Evolutionary conservation across 2,113 vertebrate species (phyloP).

Genomic region (Orthonyx spaldingii): DNA sequence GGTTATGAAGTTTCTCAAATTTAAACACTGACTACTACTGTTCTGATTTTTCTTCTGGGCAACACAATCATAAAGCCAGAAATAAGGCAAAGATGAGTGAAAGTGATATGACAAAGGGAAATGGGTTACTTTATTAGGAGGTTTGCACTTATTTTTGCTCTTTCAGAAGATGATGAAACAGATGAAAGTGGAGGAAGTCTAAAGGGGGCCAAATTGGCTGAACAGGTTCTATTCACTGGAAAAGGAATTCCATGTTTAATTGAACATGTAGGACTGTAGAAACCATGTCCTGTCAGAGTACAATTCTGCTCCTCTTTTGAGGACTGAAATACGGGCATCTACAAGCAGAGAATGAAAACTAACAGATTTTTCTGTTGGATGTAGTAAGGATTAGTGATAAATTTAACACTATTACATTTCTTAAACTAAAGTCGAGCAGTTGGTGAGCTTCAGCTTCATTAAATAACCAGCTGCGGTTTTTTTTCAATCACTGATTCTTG

Average conservation of each 20-base stretch:
- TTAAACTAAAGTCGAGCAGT: not conserved
- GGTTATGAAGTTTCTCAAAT: not conserved
- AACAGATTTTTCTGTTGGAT: not conserved
- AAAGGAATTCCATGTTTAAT: not conserved
- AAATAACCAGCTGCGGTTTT: not conserved
- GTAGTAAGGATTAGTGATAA: not conserved
- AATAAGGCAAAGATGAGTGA: not conserved
- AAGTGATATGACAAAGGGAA: not conserved
- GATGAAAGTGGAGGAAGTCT: not conserved
- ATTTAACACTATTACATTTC: not conserved
- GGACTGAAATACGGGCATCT: not conserved
- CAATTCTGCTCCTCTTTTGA: not conserved
- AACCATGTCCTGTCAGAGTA: accelerated
- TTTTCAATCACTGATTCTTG: not conserved
- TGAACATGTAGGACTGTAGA: not conserved
- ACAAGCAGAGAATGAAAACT: not conserved
- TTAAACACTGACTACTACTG: not conserved
- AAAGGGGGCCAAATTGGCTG: not conserved
- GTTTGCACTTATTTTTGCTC: not conserved
- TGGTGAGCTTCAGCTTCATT: not conserved
- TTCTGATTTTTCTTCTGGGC: not conserved
- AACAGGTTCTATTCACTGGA: not conserved
- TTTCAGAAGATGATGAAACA: not conserved
- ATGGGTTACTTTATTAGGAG: not conserved
- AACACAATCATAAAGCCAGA: not conserved